Base-by-base conservation (phyloP, 2,113 vertebrate genomes). In the Columba livia region DNA sequence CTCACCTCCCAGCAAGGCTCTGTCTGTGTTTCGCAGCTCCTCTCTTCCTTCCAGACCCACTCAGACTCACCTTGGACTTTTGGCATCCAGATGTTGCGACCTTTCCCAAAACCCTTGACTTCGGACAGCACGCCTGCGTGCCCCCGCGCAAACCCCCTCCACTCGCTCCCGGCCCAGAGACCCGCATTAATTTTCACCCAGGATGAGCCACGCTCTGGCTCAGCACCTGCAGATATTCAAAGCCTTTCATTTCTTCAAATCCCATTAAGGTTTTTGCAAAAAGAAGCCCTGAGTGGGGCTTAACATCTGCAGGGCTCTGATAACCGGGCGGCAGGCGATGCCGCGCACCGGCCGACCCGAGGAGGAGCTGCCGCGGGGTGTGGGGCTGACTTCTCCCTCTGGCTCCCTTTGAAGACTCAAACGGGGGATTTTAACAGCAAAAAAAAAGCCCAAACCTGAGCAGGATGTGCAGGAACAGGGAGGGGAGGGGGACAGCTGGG, bases 231-330 rank as follows among this genome's bases (percentile, higher is more conserved):
- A 80, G 82, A 80, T 60, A 50, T 29, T 73, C 94, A 69, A 89
- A 93, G 93, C 91, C 67, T 92, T 91, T 96, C 85, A 73, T 88
- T 92, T 67, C 93, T 83, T 74, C 91, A 90, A 90, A 95, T 95
- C 95, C 77, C 79, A 56, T 95, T 92, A 96, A 94, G 94, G 74
- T 79, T 88, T 50, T 96, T 93, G 86, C 88, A 80, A 79, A 96
- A 61, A 69, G 90, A 38, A 92, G 93, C 88, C 93, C 88, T 14
- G 15, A 84, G 83, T 61, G 91, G 75, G 94, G 83, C 70, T 95
- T 82, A 87, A 75, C 89, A 79, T 94, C 94, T 94, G 92, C 91
- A 91, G 92, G 94, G 69, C 51, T 9, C 91, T 75, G 95, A 93
- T 96, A 95, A 96, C 70, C 0, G 2, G 48, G 94, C 4, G 5